Evolutionary conservation across 2,113 vertebrate genomes (phyloP).

Genomic region (Delphinus delphis): DNA sequence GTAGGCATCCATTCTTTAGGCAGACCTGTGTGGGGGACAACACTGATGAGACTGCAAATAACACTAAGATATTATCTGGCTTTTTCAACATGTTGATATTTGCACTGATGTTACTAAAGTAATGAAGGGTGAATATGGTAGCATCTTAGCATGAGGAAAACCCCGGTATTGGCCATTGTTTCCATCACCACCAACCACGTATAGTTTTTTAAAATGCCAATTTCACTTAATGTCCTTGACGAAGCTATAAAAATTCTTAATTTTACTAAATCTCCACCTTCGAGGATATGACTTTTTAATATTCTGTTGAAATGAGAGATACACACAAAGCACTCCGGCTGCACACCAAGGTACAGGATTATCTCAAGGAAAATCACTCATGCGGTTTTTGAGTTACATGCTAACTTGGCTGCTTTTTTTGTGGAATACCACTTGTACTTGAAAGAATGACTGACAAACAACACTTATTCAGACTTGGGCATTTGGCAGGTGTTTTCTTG

Average conservation of each 20-base stretch:
- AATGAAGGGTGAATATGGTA: no score
- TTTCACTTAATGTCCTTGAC: not conserved
- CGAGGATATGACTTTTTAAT: not conserved
- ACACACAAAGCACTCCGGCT: not conserved
- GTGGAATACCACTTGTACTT: not conserved
- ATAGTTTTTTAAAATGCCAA: no score
- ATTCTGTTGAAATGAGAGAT: not conserved
- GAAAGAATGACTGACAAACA: not conserved
- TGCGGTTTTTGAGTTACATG: no score
- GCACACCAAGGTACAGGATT: rapidly evolving
- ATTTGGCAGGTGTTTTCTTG: no score
- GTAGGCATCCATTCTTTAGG: not conserved
- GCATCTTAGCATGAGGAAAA: not conserved
- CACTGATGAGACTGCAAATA: not conserved
- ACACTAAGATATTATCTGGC: not conserved
- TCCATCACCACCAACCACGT: rapidly evolving
- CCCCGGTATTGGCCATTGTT: not conserved
- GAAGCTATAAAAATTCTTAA: not conserved
- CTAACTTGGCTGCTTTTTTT: not conserved
- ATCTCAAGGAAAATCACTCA: not conserved
- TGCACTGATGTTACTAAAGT: not conserved
- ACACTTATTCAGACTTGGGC: not conserved
- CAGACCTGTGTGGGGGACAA: not conserved
- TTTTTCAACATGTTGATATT: not conserved
- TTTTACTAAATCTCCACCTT: not conserved